Evolutionary conservation across 2,888 invertebrate species (phyloP).

Genomic region (Hyles lineata): DNA sequence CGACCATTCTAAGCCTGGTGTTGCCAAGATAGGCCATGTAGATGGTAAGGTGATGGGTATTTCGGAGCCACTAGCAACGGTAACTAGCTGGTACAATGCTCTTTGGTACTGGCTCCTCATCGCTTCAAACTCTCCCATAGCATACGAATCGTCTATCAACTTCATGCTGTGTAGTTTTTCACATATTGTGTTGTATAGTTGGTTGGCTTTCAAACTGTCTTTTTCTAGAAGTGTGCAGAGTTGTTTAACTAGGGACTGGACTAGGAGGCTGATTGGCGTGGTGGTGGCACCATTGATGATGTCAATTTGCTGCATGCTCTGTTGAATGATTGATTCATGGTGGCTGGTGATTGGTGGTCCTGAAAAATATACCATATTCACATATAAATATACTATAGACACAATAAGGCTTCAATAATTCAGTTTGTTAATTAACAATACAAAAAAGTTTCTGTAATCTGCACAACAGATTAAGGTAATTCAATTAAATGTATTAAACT

Average conservation of each 20-base stretch:
- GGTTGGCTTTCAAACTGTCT: constrained; percentile 83
- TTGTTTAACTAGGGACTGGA: constrained; percentile 89
- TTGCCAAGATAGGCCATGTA: constrained; percentile 80
- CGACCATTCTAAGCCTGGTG: constrained; percentile 85
- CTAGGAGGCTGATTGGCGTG: constrained; percentile 87
- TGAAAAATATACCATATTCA: constrained; percentile 52
- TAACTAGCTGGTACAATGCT: constrained; percentile 87
- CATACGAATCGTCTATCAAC: constrained; percentile 88
- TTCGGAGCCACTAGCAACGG: constrained; percentile 84
- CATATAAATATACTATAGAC: neutral
- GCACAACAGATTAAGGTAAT: too few species aligned
- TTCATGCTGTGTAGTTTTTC: constrained; percentile 88
- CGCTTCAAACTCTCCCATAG: constrained; percentile 88
- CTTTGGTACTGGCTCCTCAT: constrained; percentile 88
- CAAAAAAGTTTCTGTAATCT: too few species aligned
- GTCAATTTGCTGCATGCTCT: constrained; percentile 71
- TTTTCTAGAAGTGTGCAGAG: constrained; percentile 87
- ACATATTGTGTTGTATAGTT: constrained; percentile 88
- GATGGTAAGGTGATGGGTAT: constrained; percentile 77
- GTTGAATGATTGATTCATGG: constrained; percentile 66
- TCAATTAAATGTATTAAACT: too few species aligned
- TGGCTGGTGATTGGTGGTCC: constrained; percentile 63
- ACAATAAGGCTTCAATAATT: neutral
- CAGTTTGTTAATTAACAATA: too few species aligned
- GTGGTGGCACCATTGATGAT: constrained; percentile 72